Conservation (phyloP, 1,140 invertebrate genomes). For the Sinella curviseta region DNA sequence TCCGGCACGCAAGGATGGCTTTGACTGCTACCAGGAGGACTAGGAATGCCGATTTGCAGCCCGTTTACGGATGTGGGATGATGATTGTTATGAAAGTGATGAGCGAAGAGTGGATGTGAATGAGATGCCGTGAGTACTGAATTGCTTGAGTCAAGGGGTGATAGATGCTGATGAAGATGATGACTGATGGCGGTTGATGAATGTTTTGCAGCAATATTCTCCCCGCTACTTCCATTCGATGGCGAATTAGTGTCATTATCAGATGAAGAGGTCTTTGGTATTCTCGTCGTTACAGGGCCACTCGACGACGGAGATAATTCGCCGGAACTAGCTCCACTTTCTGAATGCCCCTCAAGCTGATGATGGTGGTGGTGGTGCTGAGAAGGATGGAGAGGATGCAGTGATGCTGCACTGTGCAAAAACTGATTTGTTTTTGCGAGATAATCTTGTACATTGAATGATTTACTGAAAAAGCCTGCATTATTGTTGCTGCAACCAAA, state of each 20-base stretch:
- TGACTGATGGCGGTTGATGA: slow-evolving; percentile 11
- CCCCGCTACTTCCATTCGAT: neutral
- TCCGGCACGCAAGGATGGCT: slow-evolving; percentile 3
- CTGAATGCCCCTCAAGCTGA: neutral
- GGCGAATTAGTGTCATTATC: neutral
- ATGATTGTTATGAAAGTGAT: slow-evolving; percentile 20
- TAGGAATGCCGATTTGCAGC: neutral
- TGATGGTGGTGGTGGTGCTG: slow-evolving; percentile 23
- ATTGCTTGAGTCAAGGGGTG: neutral
- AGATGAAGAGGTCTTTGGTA: neutral
- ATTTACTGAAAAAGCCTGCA: neutral
- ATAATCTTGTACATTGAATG: slow-evolving; percentile 9
- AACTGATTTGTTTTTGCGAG: slow-evolving; percentile 18
- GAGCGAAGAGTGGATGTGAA: slow-evolving; percentile 7
- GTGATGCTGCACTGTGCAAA: neutral
- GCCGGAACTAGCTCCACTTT: too few relatives aligned
- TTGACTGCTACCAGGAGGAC: neutral
- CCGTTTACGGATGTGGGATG: neutral
- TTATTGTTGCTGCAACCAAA: neutral
- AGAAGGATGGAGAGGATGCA: slow-evolving; percentile 14
- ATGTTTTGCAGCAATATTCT: neutral
- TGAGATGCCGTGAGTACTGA: neutral
- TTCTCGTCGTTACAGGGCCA: neutral
- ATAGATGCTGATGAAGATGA: slow-evolving; percentile 25
- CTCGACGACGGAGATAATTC: neutral